Conservation (phyloP, 2,797 vertebrate genomes). For the Rhodeus uyekii region DNA sequence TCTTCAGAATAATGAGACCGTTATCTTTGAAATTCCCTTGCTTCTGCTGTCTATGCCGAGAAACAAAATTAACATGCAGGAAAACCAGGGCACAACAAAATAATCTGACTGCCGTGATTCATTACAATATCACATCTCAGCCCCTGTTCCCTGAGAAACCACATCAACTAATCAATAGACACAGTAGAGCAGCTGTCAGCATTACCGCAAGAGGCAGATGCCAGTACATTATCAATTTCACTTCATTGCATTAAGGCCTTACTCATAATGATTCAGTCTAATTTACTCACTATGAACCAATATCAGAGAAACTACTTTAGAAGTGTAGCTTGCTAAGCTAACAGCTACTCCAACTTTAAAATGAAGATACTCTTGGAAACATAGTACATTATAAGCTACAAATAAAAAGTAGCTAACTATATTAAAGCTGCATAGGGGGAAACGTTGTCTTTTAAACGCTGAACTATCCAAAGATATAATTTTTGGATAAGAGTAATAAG, state of each 20-base stretch:
- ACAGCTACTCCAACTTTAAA: not conserved
- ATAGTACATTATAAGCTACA: not conserved
- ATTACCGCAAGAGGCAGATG: not conserved
- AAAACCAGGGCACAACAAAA: slow-evolving; percentile 72
- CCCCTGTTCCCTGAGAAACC: slow-evolving; percentile 12
- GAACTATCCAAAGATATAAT: not conserved
- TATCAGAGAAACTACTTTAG: too few species aligned
- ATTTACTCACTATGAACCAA: not conserved
- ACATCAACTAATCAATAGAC: slow-evolving; percentile 34
- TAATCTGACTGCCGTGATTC: slow-evolving; percentile 63
- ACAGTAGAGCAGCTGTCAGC: slow-evolving; percentile 23
- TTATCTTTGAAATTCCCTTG: slow-evolving; percentile 74
- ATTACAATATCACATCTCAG: slow-evolving; percentile 40
- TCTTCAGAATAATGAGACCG: slow-evolving; percentile 60
- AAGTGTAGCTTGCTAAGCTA: not conserved
- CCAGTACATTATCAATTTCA: not conserved
- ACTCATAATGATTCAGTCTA: slow-evolving; percentile 6
- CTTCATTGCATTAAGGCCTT: not conserved
- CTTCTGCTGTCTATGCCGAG: slow-evolving; percentile 56
- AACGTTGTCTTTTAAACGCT: not conserved
- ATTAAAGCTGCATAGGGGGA: not conserved
- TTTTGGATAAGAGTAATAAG: too few species aligned
- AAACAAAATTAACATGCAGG: slow-evolving; percentile 71
- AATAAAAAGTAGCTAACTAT: too few species aligned
- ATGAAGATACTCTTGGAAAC: not conserved